Base-by-base conservation (phyloP, 2,888 invertebrate genomes). In the Chydorus sphaericus region DNA sequence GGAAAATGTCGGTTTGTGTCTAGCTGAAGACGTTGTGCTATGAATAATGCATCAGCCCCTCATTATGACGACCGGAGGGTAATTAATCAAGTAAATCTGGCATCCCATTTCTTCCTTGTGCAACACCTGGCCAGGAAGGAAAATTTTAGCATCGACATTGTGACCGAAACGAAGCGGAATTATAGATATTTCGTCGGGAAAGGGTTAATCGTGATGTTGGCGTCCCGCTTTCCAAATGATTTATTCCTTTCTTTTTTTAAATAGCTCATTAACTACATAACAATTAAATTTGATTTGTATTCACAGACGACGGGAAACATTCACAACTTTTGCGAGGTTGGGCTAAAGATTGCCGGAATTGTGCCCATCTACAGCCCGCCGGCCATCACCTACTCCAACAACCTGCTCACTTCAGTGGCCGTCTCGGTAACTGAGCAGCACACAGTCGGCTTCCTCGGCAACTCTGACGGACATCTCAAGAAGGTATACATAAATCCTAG, bases 361-460 rank as follows among this genome's bases (percentile, higher is more conserved):
- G 81, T 85, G 61, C 88, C 91, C 1, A 86, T 92, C 58, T 78
- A 79, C 61, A 77, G 82, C n/a, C 78, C 78, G 64, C 83, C 91
- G 4, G 75, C 83, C 54, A 77, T 84, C 62, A 79, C 79, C 68
- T 93, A 82, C 75, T 83, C 83, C 61, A 81, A 87, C 66, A 81
- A 82, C 39, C 82, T 86, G 36, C 71, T 91, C 57, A 85, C 88
- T 29, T 86, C 91, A 16, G 79, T 96, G 20, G 83, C 89, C 1
- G 82, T 91, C 64, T 85, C 91, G 57, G 83, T 85, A 18, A 90
- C 91, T 6, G 88, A 92, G 58, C 80, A 85, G 56, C 92, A 94
- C 70, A 92, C 93, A 11, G 83, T 97, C 59, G 91, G 89, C 26
- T 94, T 97, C 72, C 75, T 94, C 51, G 97, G 97, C 30, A 93